Evolutionary conservation across 2,888 invertebrate genomes (phyloP), one percentile per base, ranked within the genome.

Genomic region (Eulithis prunata): DNA sequence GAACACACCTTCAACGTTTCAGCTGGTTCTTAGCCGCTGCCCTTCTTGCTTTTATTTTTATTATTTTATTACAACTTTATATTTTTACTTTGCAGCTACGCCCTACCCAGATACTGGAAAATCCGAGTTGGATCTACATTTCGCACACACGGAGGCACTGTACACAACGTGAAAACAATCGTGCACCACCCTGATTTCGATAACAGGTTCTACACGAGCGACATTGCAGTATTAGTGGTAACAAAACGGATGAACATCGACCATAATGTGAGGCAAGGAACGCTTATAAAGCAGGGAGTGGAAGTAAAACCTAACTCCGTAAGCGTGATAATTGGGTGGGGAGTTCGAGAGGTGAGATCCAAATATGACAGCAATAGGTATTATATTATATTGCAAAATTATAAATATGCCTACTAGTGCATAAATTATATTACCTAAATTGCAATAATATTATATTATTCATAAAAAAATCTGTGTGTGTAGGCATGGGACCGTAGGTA

Each of bases 261-360:
- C 5, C 78, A 60, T n/a, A 82, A 83, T 57, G 84, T 91, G 1
- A 81, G 81, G 56, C 91, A 91, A 67, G 88, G 84, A 7, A 90
- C 91, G 1, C 83, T 93, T 11, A 83, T 90, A 1, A 89, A 86
- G 62, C 82, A 82, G 46, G 81, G 83, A 2, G 82, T 84, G 3
- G 89, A 91, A 68, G 74, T 91, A 0, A 81, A 78, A 49, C 76
- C 84, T 4, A 81, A 86, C 68, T 85, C 89, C 6, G 53, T 86
- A 0, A 84, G 86, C 60, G 84, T 85, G 0, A 73, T 93, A 0
- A 81, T 88, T 38, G 93, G 93, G 57, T 93, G 93, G 93, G 93
- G 93, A 11, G 83, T 88, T 38, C 79, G 80, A 1, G 81, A 90
- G 83, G 92, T 92, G 68, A 72, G 72, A 36, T 14, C 36, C 62